These are phyloP conservation scores for Falco berigora DNA, from an alignment of 2,797 vertebrate species.

Conservation along the genomic window DNA sequence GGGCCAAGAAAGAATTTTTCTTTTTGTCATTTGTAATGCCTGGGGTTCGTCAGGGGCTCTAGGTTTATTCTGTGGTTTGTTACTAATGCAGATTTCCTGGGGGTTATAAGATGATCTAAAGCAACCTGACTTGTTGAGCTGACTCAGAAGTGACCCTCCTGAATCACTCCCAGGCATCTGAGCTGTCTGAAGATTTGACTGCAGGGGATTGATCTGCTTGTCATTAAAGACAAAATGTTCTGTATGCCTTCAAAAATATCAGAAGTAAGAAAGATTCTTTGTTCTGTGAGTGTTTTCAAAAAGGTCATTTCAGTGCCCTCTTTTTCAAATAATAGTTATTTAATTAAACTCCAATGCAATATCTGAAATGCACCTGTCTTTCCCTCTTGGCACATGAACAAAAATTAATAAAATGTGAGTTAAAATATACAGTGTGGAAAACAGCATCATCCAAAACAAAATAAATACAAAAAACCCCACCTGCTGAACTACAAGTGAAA, in stretches of 20 bases:
- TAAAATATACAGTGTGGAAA: not conserved
- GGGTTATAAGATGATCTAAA: not conserved
- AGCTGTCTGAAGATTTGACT: not conserved
- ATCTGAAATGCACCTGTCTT: not conserved
- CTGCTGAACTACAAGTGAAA: not conserved
- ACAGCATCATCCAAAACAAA: not conserved
- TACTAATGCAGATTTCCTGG: not conserved
- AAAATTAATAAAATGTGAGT: not conserved
- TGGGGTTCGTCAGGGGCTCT: not conserved
- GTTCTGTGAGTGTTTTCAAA: not conserved
- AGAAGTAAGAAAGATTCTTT: not conserved
- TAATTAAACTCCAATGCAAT: not conserved
- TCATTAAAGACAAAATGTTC: not conserved
- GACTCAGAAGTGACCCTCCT: conserved; percentile 1
- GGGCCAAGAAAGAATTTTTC: not conserved
- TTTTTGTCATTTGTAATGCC: not conserved
- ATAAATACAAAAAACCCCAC: no score
- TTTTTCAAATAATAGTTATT: not conserved
- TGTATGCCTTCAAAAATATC: not conserved
- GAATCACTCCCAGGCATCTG: not conserved
- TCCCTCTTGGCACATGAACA: not conserved
- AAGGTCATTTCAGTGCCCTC: not conserved
- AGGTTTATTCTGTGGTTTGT: not conserved
- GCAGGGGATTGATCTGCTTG: not conserved
- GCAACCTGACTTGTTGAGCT: not conserved